Percentiles rank a stretch among this genome's conserved stretches.
Evolutionary conservation across 2,797 vertebrate species (phyloP).

Genomic region (Vireo griseus): DNA sequence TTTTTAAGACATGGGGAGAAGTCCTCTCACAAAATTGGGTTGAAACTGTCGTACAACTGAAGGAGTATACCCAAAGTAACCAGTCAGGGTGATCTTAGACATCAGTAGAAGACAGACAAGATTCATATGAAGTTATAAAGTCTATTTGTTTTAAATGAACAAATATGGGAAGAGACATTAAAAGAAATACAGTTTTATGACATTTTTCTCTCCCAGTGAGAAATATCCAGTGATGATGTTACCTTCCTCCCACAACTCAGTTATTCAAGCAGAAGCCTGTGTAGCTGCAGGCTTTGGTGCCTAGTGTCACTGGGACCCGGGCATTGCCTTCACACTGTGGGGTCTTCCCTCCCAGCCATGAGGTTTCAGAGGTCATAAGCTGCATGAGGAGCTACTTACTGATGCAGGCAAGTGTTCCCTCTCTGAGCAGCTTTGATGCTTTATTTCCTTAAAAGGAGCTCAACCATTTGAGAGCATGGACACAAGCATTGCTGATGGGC

Average conservation of each 20-base stretch:
- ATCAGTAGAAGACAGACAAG: not conserved
- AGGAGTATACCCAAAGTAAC: not conserved
- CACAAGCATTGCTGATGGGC: not conserved
- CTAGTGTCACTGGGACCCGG: not conserved
- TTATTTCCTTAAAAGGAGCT: slow-evolving; percentile 42
- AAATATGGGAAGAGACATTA: not conserved
- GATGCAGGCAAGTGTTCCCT: not conserved
- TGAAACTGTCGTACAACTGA: not conserved
- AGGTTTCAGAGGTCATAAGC: not conserved
- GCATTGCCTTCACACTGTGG: not conserved
- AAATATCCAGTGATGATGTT: not conserved
- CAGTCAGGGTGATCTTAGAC: not conserved
- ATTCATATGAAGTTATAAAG: not conserved
- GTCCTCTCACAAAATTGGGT: not conserved
- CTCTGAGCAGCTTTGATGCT: not conserved
- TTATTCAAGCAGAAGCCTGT: not conserved
- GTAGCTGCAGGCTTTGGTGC: not conserved
- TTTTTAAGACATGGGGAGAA: not conserved
- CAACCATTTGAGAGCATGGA: not conserved
- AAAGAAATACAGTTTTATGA: not conserved
- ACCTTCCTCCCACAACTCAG: not conserved
- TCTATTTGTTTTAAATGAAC: not conserved
- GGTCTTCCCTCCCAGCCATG: not conserved
- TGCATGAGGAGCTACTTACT: not conserved
- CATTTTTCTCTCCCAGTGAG: not conserved